These are phyloP conservation scores for Pogona vitticeps DNA, from an alignment of 2,113 vertebrate genomes.

Conservation along the genomic window DNA sequence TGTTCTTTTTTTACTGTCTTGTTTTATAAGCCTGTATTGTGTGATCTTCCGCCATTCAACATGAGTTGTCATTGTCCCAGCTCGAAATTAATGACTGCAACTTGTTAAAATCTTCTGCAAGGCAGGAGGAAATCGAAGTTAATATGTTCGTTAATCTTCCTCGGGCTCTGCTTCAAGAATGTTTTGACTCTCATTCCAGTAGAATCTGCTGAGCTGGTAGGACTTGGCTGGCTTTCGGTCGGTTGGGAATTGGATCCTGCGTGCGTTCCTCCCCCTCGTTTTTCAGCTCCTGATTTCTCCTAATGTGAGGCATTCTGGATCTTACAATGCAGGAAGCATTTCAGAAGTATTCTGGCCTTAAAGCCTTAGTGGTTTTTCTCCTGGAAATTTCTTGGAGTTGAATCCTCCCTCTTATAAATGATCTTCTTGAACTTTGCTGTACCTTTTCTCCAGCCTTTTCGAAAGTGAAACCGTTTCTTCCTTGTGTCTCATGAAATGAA, in stretches of 20 bases:
- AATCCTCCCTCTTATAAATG: neutral
- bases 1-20: neutral
- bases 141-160: slow-evolving; percentile 6
- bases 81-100: neutral
- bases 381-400: neutral
- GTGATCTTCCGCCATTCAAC: neutral
- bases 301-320: neutral
- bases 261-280: neutral
- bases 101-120: neutral
- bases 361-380: neutral
- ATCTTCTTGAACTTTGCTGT: neutral
- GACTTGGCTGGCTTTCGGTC: neutral
- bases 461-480: neutral
- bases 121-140: slow-evolving; percentile 7
- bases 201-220: slow-evolving; percentile 5
- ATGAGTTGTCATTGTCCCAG: neutral
- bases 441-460: neutral
- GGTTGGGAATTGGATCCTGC: neutral
- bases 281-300: neutral
- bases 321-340: neutral
- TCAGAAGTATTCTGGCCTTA: neutral
- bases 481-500: too few species aligned
- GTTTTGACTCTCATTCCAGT: slow-evolving; percentile 10
- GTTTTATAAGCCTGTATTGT: neutral
- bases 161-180: neutral